Evolutionary conservation across 1,140 invertebrate genomes (phyloP).

Genomic region (Apis mellifera): DNA sequence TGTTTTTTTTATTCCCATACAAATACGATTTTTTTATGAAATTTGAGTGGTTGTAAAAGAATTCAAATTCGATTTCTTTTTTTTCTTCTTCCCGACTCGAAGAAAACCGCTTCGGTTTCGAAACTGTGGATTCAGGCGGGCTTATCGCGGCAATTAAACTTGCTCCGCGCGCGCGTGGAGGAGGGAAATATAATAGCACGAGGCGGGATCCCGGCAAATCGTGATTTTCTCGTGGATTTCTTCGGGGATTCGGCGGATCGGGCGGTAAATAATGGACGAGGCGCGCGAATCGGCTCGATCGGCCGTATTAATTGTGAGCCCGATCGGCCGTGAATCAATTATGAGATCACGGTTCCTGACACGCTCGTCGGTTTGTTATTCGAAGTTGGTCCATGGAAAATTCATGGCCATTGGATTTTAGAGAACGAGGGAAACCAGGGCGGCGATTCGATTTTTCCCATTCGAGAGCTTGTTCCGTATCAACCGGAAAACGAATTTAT

Average conservation of each 20-base stretch:
- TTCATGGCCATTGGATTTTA: neutral
- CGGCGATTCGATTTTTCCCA: neutral
- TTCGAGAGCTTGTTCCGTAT: neutral
- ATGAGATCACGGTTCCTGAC: constrained; percentile 28
- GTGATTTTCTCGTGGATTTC: constrained; percentile 26
- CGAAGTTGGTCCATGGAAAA: constrained; percentile 13
- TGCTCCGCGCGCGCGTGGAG: constrained; percentile 20
- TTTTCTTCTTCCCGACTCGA: neutral
- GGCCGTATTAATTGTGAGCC: constrained; percentile 47
- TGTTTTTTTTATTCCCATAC: no score
- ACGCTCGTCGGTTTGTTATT: constrained; percentile 6
- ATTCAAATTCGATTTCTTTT: constrained; percentile 31
- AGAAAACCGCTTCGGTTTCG: constrained; percentile 15
- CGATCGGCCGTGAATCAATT: constrained; percentile 58
- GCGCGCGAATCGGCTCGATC: neutral
- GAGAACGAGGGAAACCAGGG: no score
- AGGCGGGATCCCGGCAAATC: constrained; percentile 3
- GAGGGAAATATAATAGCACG: constrained; percentile 24
- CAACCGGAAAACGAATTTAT: neutral
- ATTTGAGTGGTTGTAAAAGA: no score
- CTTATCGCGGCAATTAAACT: constrained; percentile 66
- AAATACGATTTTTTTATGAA: no score
- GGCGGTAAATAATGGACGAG: constrained; percentile 5
- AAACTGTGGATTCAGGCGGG: constrained; percentile 61
- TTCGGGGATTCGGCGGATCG: neutral